Evolutionary conservation across 2,797 vertebrate species (phyloP).

Genomic region (Onychomys torridus): DNA sequence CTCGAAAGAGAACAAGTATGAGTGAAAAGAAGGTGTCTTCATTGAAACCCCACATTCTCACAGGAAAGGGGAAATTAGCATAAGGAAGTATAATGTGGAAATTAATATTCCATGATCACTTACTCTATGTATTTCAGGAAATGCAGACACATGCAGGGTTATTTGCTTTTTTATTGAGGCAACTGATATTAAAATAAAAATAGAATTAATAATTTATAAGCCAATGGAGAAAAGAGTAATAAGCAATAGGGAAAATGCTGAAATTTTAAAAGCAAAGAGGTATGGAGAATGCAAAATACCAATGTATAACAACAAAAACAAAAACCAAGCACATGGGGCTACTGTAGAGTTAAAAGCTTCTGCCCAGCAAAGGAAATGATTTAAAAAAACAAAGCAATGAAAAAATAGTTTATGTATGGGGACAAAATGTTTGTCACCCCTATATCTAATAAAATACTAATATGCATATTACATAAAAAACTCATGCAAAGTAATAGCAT

Average conservation of each 20-base stretch:
- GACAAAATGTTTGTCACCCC: background rate
- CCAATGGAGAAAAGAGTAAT: background rate
- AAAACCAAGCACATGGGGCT: background rate
- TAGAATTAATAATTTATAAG: slow-evolving; percentile 31
- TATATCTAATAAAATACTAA: background rate
- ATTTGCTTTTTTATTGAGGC: slow-evolving; percentile 2
- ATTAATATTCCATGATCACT: background rate
- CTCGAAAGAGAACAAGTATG: background rate
- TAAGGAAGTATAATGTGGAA: background rate
- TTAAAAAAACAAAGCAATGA: background rate
- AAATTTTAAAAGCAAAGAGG: background rate
- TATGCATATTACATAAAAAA: background rate
- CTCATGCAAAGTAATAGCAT: background rate
- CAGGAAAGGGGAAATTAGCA: background rate
- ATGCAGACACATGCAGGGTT: background rate
- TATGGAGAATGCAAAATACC: background rate
- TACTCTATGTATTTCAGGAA: background rate
- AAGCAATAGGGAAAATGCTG: background rate
- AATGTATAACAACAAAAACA: background rate
- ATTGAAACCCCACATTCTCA: background rate
- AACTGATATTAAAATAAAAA: slow-evolving; percentile 33
- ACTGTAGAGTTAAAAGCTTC: background rate
- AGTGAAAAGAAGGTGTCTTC: background rate
- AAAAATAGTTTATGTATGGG: background rate
- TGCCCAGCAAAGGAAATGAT: background rate